Percentiles rank a stretch among this genome's conserved stretches.
Conservation (phyloP, 2,888 invertebrate species). For the Adelphocoris suturalis region DNA sequence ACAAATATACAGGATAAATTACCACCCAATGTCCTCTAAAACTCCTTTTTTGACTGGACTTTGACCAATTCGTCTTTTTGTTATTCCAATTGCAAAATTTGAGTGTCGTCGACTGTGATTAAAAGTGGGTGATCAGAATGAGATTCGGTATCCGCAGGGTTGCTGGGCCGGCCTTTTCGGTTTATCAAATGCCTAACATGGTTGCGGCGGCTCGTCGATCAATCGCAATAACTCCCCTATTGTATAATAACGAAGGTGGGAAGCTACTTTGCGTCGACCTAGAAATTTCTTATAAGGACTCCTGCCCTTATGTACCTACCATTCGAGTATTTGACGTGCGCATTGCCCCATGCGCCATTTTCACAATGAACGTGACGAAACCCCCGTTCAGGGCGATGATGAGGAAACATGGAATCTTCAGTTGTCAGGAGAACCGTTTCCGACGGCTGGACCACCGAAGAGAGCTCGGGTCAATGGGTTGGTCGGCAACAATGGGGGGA, state of each 20-base stretch:
- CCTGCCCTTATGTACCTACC: background rate
- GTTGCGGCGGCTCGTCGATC: background rate
- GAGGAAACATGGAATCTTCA: background rate
- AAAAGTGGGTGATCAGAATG: too few species aligned
- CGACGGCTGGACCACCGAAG: background rate
- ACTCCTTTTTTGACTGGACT: too few species aligned
- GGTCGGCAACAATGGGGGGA: background rate
- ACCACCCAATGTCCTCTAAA: too few species aligned
- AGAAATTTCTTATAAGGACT: background rate
- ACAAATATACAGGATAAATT: too few species aligned
- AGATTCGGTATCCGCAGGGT: too few species aligned
- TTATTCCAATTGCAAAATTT: too few species aligned
- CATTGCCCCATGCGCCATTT: background rate
- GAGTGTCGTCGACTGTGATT: too few species aligned
- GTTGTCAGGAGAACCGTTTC: conserved; percentile 4
- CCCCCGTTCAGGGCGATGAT: background rate
- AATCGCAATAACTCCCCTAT: conserved; percentile 18
- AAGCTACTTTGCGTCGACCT: background rate
- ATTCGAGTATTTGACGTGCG: background rate
- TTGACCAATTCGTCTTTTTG: too few species aligned
- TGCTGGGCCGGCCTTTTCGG: background rate
- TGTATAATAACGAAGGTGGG: conserved; percentile 3
- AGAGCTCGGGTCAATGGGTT: background rate
- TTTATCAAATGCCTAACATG: background rate
- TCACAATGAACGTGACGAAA: conserved; percentile 17